A percentile compares a stretch with the other conserved stretches of the same genome.
Evolutionary conservation across 2,113 vertebrate genomes (phyloP).

Genomic region (Steatornis caripensis): DNA sequence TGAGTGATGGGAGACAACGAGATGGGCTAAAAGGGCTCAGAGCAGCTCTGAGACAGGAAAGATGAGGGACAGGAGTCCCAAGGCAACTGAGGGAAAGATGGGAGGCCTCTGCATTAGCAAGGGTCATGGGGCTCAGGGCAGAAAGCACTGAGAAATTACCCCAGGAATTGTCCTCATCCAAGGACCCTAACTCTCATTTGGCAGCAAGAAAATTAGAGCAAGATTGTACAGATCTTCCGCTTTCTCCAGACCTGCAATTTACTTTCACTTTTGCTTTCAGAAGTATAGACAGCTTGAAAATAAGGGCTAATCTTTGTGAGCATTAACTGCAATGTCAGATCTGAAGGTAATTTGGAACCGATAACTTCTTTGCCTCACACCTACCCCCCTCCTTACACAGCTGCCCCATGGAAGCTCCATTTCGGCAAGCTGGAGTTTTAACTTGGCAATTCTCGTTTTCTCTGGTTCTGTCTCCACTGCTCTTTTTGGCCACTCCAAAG

Average conservation of each 20-base stretch:
- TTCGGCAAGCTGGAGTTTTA: background rate
- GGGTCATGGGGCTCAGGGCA: background rate
- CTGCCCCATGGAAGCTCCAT: background rate
- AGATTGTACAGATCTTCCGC: background rate
- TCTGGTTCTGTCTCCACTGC: background rate
- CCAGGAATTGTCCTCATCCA: background rate
- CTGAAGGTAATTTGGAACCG: background rate
- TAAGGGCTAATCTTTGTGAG: background rate
- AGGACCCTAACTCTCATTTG: background rate
- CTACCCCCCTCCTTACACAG: background rate
- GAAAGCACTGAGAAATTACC: background rate
- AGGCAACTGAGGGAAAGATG: background rate
- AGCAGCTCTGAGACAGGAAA: background rate
- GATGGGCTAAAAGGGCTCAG: background rate
- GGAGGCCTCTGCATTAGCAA: background rate
- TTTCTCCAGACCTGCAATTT: background rate
- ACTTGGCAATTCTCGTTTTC: background rate
- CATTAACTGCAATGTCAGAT: background rate
- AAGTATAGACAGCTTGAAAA: background rate
- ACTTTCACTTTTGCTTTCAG: background rate
- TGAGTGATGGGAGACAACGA: background rate
- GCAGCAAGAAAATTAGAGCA: background rate
- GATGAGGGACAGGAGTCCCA: accelerated
- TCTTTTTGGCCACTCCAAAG: background rate
- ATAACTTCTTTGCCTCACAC: background rate